Base-by-base conservation (phyloP, 2,888 invertebrate species). In the Leistus spinibarbis region DNA sequence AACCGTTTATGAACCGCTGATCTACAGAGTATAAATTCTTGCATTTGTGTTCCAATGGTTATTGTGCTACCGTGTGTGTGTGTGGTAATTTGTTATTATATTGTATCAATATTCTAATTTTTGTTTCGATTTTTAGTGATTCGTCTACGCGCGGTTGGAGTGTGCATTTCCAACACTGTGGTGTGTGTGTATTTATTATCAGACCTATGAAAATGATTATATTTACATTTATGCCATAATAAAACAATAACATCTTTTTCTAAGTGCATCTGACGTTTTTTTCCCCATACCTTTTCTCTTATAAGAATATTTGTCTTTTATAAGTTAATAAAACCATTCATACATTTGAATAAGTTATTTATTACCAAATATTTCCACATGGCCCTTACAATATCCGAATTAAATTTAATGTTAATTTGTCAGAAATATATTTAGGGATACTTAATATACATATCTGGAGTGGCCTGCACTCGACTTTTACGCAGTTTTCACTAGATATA, bases 81-180 rank as follows among this genome's bases (percentile, higher is more conserved):
- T n/a, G n/a, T n/a, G n/a, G n/a, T n/a, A n/a, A n/a, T n/a, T n/a
- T n/a, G n/a, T n/a, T n/a, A n/a, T n/a, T n/a, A n/a, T n/a, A n/a
- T n/a, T 17, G 22, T 67, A 16, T 66, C 4, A 16, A 13, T 17
- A 57, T 19, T 19, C 63, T 74, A 17, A 74, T 67, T 70, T 22
- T 64, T 22, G 67, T 73, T 69, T 67, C 62, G 24, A 64, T 69
- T 77, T 74, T 19, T 68, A 76, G 76, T 70, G 66, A 77, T 68
- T 76, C 70, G 69, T 68, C 56, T 23, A 68, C 70, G 67, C 13
- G 56, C 53, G 66, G 72, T 57, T 73, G 63, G 76, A 74, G 53
- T 70, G 53, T 57, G 63, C 67, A 71, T 40, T 19, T 19, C 7
- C 72, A 54, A 27, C 65, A 23, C 73, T 77, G 77, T 76, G 77